phyloP scores from a whole-genome alignment of 2,113 vertebrate species.

The Cavia aperea region DNA sequence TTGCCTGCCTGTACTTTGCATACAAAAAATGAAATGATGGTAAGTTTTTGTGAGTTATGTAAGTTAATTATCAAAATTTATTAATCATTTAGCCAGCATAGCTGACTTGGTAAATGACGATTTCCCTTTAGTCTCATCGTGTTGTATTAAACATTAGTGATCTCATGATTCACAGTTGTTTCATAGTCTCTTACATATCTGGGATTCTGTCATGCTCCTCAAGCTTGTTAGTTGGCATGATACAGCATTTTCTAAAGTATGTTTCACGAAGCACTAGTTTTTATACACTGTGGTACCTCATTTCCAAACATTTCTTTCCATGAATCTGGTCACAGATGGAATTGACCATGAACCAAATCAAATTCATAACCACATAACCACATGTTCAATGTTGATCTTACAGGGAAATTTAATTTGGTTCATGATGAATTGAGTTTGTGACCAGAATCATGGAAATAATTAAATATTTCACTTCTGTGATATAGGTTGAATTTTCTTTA shows the following conservation, averaged over 20 bases:
- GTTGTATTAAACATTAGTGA: background rate
- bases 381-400: background rate
- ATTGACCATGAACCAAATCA: background rate
- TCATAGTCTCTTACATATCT: background rate
- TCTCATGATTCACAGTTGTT: background rate
- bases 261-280: background rate
- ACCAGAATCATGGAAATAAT: background rate
- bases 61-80: background rate
- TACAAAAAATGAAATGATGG: background rate
- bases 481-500: background rate
- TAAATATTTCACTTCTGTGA: background rate
- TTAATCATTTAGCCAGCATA: background rate
- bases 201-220: background rate
- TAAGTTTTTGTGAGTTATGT: slow-evolving; percentile 10
- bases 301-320: background rate
- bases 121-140: background rate
- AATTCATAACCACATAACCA: background rate
- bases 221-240: background rate
- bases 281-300: background rate
- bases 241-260: background rate
- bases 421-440: background rate
- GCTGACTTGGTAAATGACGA: background rate
- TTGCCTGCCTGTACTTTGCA: background rate
- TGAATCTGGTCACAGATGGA: background rate
- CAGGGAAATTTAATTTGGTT: background rate